Evolutionary conservation across 1,140 invertebrate species (phyloP).

Genomic region (Vanessa atalanta): DNA sequence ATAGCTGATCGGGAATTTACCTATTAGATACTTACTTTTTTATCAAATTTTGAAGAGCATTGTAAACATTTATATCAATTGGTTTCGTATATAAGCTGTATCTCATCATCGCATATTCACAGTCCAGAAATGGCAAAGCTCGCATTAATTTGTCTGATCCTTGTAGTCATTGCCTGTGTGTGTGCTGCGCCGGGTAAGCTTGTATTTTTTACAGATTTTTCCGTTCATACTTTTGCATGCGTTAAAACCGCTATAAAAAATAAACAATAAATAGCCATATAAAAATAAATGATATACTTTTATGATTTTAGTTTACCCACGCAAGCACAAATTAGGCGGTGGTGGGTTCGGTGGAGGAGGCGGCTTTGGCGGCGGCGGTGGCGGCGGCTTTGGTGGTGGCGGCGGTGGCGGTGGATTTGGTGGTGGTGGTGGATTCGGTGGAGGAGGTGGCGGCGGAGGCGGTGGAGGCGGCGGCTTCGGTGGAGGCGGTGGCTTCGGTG

Average conservation of each 20-base stretch:
- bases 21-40: neutral
- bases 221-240: neutral
- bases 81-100: neutral
- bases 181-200: neutral
- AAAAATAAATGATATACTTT: neutral
- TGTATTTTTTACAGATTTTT: neutral
- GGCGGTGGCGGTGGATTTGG: constrained; percentile 24
- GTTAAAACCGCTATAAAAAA: too few species aligned
- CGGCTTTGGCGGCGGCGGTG: constrained; percentile 3
- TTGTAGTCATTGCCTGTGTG: neutral
- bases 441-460: constrained; percentile 12
- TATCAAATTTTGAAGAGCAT: neutral
- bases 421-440: constrained; percentile 17
- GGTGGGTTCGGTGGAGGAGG: neutral
- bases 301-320: too few species aligned
- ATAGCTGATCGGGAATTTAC: too few species aligned
- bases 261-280: neutral
- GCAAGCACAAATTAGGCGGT: neutral
- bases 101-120: neutral
- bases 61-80: neutral
- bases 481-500: constrained; percentile 27
- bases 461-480: neutral
- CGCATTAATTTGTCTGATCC: neutral
- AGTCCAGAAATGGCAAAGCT: neutral
- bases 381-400: neutral